Evolutionary conservation across 2,797 vertebrate genomes (phyloP).

Genomic region (Parauchenoglanis ngamensis): DNA sequence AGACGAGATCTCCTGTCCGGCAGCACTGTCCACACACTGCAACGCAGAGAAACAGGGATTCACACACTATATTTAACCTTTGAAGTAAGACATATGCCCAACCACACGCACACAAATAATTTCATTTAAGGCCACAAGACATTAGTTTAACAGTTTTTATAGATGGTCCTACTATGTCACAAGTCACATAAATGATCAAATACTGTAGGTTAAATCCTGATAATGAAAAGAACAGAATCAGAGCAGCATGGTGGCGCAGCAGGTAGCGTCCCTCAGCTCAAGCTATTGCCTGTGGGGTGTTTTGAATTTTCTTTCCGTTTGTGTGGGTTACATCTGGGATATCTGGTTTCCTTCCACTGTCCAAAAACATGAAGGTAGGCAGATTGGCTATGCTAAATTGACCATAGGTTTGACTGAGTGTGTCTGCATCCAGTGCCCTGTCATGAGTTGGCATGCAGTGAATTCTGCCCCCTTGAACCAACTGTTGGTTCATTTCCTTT

Average conservation of each 20-base stretch:
- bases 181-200: neutral
- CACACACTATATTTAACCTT: neutral
- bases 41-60: conserved; percentile 37
- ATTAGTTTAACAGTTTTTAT: neutral
- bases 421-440: neutral
- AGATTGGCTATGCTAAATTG: neutral
- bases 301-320: neutral
- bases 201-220: neutral
- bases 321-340: too few species aligned
- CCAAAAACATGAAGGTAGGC: neutral
- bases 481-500: neutral
- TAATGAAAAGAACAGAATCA: too few species aligned
- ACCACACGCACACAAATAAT: neutral
- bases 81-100: neutral
- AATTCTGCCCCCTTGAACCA: neutral
- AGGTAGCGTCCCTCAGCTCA: neutral
- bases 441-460: neutral
- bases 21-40: conserved; percentile 80
- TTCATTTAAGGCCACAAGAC: neutral
- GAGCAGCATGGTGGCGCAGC: neutral
- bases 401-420: neutral
- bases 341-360: too few species aligned
- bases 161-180: too few species aligned
- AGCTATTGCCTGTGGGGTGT: neutral
- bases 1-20: conserved; percentile 82